Percentiles rank a stretch among this genome's conserved stretches.
These are phyloP conservation scores for Phaethon lepturus DNA, from an alignment of 2,113 vertebrate genomes.

Conservation along the genomic window DNA sequence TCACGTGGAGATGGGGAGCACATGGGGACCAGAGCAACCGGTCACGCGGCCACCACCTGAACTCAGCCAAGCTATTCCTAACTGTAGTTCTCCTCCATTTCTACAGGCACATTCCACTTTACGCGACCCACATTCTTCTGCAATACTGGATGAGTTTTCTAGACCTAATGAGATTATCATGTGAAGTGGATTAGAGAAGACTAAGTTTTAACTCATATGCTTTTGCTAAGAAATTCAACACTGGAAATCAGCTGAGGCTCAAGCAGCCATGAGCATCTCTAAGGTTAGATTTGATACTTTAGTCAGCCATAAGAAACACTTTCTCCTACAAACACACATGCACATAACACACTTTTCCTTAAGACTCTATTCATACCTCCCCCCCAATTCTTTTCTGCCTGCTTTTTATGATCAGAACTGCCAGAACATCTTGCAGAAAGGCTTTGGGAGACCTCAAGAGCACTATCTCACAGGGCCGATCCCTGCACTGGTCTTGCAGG, in stretches of 20 bases:
- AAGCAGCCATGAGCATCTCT: background rate
- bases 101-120: background rate
- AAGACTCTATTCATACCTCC: background rate
- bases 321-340: background rate
- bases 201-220: background rate
- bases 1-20: rapidly evolving
- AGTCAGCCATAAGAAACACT: background rate
- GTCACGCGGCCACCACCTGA: background rate
- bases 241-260: background rate
- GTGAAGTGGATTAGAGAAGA: background rate
- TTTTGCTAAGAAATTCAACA: background rate
- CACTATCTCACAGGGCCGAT: rapidly evolving
- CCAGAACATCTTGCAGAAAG: background rate
- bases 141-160: background rate
- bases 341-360: background rate
- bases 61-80: background rate
- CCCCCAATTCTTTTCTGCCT: background rate
- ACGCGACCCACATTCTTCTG: background rate
- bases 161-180: background rate
- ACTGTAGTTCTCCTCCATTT: background rate
- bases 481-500: background rate
- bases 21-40: background rate
- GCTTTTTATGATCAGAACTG: background rate
- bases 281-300: background rate
- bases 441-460: background rate